phyloP scores from a whole-genome alignment of 2,888 invertebrate species.

The Polyploca ridens region DNA sequence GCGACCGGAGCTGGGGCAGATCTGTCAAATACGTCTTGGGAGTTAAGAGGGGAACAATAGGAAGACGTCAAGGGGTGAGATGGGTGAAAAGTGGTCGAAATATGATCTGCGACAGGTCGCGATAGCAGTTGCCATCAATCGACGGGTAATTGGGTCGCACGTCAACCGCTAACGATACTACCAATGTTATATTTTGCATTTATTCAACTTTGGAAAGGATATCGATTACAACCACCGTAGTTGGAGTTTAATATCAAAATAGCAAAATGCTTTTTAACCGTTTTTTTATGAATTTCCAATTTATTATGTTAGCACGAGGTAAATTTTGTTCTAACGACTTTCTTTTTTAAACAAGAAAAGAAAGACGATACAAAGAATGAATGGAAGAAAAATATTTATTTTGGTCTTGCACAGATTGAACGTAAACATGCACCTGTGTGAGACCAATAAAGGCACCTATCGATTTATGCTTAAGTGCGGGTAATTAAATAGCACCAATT shows the following conservation, averaged over 20 bases:
- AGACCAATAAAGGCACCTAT: too few relatives aligned
- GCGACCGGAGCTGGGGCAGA: slow-evolving; percentile 61
- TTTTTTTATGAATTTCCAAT: too few relatives aligned
- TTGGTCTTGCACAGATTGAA: too few relatives aligned
- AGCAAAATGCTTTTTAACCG: too few relatives aligned
- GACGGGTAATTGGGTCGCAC: slow-evolving; percentile 76
- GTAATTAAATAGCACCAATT: too few relatives aligned
- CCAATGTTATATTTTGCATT: slow-evolving; percentile 32
- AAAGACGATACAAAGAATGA: too few relatives aligned
- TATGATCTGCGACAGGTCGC: slow-evolving; percentile 72
- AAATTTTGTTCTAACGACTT: too few relatives aligned
- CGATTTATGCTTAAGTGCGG: too few relatives aligned
- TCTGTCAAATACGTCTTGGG: slow-evolving; percentile 76
- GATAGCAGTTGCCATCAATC: slow-evolving; percentile 72
- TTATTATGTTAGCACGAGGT: too few relatives aligned
- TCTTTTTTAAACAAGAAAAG: too few relatives aligned
- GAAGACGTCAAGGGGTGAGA: slow-evolving; percentile 56
- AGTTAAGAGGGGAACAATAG: slow-evolving; percentile 48
- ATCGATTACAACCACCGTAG: background rate
- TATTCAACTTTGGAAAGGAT: background rate
- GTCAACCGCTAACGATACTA: slow-evolving; percentile 66
- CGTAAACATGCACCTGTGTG: too few relatives aligned
- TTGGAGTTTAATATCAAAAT: background rate
- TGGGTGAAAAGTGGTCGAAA: slow-evolving; percentile 74
- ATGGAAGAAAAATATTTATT: too few relatives aligned